Base-by-base conservation (phyloP, 2,797 vertebrate genomes). In the Pampus argenteus region DNA sequence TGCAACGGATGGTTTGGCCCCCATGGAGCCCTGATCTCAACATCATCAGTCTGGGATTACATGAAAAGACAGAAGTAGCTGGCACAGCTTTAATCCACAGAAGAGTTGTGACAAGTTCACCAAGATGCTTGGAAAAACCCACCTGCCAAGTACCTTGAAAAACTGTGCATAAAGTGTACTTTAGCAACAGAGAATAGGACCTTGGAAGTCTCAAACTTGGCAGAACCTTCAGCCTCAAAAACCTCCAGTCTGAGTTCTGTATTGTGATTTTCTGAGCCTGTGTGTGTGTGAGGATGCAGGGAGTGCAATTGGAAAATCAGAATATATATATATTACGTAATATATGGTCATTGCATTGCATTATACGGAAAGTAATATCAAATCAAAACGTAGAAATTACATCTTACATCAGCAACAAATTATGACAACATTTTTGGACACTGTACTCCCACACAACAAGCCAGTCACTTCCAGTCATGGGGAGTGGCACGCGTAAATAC, bases 401-500 rank as follows among this genome's bases (percentile, higher is more conserved):
- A 14, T 70, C 42, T 86, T 87, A 79, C 82, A 84, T 88, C 84
- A 88, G 63, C 85, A 86, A 49, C 9, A 10, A 54, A 78, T 78
- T 83, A 79, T 71, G 82, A 85, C 72, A 81, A 42, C 50, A 75
- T 65, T 71, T 80, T 78, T 71, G 15, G 62, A 63, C 22, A 52
- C 10, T 60, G 1, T 23, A 64, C 86, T 86, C 85, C 86, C 82
- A 86, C 82, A 64, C 66, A 78, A 45, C 62, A 69, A 88, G 59
- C 86, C 76, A 84, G 68, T n/a, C 59, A 51, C 70, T 90, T 88
- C 79, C 85, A 83, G 83, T 85, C 57, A 84, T n/a, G 54, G 85
- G 90, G 88, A 89, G 89, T 15, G 88, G 74, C 74, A 38, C 2
- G 38, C 36, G 2, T 75, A 82, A 82, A 86, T 86, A 87, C 82